A percentile compares a stretch with the other conserved stretches of the same genome.
Evolutionary conservation across 2,113 vertebrate species (phyloP).

Genomic region (Tinamus guttatus): DNA sequence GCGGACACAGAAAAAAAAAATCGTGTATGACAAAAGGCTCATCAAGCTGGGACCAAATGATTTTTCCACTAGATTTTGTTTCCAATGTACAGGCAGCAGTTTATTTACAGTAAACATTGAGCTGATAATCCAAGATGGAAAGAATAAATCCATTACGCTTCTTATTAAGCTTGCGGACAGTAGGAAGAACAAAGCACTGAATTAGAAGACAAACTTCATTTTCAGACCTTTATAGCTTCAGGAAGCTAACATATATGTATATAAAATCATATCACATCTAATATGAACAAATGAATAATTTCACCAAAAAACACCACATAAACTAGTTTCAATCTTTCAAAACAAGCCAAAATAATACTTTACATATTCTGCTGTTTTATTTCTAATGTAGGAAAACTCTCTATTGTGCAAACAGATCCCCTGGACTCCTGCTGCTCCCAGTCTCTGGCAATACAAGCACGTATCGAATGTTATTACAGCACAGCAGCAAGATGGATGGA

Average conservation of each 20-base stretch:
- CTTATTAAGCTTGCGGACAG: neutral
- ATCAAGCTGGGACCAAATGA: neutral
- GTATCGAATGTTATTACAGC: neutral
- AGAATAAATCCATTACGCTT: neutral
- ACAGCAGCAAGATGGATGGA: neutral
- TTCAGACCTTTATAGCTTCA: neutral
- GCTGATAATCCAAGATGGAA: neutral
- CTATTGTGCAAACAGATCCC: neutral
- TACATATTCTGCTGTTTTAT: neutral
- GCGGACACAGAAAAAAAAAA: neutral
- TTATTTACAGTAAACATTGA: neutral
- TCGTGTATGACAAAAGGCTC: neutral
- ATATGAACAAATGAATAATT: neutral
- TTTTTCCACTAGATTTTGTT: neutral
- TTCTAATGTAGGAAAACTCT: accelerated
- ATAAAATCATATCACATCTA: neutral
- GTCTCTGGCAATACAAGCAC: accelerated
- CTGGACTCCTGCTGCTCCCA: neutral
- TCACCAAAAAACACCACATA: neutral
- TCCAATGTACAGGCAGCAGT: neutral
- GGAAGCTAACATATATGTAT: neutral
- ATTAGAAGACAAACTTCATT: neutral
- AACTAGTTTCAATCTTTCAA: neutral
- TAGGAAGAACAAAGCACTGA: neutral
- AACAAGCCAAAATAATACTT: neutral